Evolutionary conservation across 1,140 invertebrate genomes (phyloP), one percentile per base, ranked within the genome.

Genomic region (Drosophila nigrodunni): DNA sequence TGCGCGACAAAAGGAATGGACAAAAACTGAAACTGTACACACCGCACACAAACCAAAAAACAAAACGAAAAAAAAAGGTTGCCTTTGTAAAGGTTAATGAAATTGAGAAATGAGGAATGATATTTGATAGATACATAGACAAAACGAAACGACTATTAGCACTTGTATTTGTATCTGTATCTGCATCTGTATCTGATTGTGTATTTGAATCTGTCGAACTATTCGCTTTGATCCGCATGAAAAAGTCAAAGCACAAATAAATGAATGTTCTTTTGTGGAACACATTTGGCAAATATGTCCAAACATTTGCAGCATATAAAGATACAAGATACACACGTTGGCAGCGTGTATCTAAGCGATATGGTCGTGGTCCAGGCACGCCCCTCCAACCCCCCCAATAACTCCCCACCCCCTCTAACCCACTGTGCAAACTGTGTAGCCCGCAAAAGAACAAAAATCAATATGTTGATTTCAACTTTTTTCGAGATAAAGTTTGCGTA

Each of bases 401-500:
- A 4, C 11, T 7, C 15, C 8, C 7, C 34, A 21, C 35, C n/a
- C 15, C 10, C 35, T 25, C 21, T 41, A 9, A 21, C 9, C 1
- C 34, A 1, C 10, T 52, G 11, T 37, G 11, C 13, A 13, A 13
- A 43, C 15, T 46, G 37, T 49, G 65, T 34, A 41, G 7, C 43
- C 39, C 39, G 50, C 76, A 74, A 78, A 78, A 74, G 70, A 74
- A 80, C 77, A 89, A 88, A 88, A 88, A 88, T 88, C 83, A 83
- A 88, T 88, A 88, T 88, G 83, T 89, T 87, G 83, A 87, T 87
- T 87, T 89, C 73, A 88, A 88, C 77, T 83, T 89, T 80, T 80
- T 73, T 59, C 46, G 34, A 30, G 44, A 11, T 52, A 59, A 72
- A 72, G 41, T 55, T 69, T 69, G 49, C 50, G 49, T 57, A 55